These are phyloP conservation scores for Perccottus glenii DNA, from an alignment of 2,113 vertebrate species.

Conservation along the genomic window DNA sequence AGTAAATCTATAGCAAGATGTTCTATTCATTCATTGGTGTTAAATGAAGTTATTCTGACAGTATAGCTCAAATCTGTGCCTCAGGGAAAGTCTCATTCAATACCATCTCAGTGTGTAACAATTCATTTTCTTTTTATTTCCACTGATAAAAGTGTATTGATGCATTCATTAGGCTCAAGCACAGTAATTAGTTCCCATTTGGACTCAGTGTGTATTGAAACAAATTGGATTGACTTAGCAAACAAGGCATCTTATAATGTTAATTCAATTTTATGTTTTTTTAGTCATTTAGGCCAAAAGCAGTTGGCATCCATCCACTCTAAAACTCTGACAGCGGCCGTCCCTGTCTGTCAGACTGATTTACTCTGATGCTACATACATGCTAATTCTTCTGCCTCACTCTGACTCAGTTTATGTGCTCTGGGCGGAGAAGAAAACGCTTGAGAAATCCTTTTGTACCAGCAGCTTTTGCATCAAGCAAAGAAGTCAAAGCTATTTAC, in stretches of 20 bases:
- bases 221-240: conserved; percentile 24
- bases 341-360: conserved; percentile 43
- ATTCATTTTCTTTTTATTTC: neutral
- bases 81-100: neutral
- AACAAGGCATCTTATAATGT: conserved; percentile 31
- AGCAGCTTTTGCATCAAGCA: neutral
- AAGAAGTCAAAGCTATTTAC: neutral
- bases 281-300: conserved; percentile 26
- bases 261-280: conserved; percentile 51
- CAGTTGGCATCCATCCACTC: conserved; percentile 28
- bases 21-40: too few relatives aligned
- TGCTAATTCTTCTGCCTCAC: conserved; percentile 1
- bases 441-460: neutral
- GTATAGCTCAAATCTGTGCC: neutral
- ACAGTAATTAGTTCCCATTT: conserved; percentile 34
- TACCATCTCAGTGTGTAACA: neutral
- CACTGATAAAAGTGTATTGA: neutral
- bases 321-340: conserved; percentile 28
- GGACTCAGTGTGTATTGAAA: conserved; percentile 12
- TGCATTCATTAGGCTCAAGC: conserved; percentile 19
- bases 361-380: conserved; percentile 34
- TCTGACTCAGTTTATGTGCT: neutral
- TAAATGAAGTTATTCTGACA: too few relatives aligned
- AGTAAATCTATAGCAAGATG: too few relatives aligned
- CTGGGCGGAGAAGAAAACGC: neutral